Conservation (phyloP, 2,113 vertebrate genomes). For the Cyphomyrus discorhynchus region DNA sequence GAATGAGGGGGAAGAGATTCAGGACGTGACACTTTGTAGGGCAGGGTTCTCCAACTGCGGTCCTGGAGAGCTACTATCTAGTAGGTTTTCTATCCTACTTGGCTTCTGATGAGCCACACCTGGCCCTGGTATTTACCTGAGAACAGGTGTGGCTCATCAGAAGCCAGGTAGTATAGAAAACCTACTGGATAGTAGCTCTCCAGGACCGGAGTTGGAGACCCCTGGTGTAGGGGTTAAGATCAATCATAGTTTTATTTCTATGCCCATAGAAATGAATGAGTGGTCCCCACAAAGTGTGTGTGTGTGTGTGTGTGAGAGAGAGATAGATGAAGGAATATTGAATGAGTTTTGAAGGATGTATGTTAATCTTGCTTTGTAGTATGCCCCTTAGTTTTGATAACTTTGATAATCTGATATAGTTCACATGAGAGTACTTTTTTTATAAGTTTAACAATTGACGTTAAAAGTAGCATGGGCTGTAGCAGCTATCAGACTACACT, state of each 20-base stretch:
- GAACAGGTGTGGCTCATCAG: too few species aligned
- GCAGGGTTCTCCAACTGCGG: not conserved
- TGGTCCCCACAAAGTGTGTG: not conserved
- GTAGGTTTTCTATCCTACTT: too few species aligned
- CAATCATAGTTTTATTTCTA: not conserved
- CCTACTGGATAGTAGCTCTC: too few species aligned
- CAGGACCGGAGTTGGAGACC: too few species aligned
- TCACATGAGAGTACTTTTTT: not conserved
- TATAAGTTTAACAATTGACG: not conserved
- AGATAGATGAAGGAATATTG: not conserved
- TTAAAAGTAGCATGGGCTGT: not conserved
- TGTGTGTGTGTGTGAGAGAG: not conserved
- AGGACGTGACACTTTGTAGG: not conserved
- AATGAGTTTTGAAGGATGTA: not conserved
- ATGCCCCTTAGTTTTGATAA: not conserved
- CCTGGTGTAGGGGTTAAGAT: not conserved
- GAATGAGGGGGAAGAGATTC: too few species aligned
- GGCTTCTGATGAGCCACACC: too few species aligned
- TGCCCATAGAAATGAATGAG: not conserved
- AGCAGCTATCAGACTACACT: not conserved
- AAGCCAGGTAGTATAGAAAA: too few species aligned
- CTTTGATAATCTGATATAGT: not conserved
- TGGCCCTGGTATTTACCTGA: too few species aligned
- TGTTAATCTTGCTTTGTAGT: not conserved
- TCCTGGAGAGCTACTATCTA: too few species aligned